Base-by-base conservation (phyloP, 2,797 vertebrate genomes). In the Acanthis flammea region DNA sequence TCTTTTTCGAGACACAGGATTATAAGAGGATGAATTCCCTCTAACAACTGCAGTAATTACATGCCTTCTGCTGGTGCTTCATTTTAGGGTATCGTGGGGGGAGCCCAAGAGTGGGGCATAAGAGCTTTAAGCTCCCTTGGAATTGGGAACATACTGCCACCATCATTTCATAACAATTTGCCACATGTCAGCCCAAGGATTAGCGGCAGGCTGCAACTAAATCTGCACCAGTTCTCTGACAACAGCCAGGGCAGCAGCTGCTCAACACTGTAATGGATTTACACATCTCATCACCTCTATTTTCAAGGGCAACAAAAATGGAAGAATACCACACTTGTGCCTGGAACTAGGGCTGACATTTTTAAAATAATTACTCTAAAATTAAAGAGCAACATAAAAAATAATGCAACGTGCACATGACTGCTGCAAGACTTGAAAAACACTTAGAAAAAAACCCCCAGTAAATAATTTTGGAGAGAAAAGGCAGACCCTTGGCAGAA, bases 91-190 rank as follows among this genome's bases (percentile, higher is more conserved):
- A 60, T 10, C 27, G 63, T 0, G 3, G 54, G 81, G 93, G 86
- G 67, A 87, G 89, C 24, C 2, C 24, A 41, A 72, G 90, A 79
- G n/a, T 0, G 1, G 78, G 33, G 61, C 94, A 66, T 45, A 82
- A 77, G 87, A 89, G 93, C 94, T 95, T 91, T 92, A 97, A 95
- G 94, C 94, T 90, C 87, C 53, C 87, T 92, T 83, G 85, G 96
- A 98, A 98, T 97, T 98, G 96, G 96, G 61, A 98, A 96, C 98
- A 98, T 97, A 98, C 97, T 98, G 98, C 90, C 95, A 80, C 94
- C 95, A 96, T 97, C 97, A 97, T 83, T 97, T 90, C 97, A 92
- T 86, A 97, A 84, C 94, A 97, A 96, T 96, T 96, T 92, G 92
- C 93, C 97, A 97, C 97, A 97, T 97, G 97, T 97, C 97, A 97